phyloP scores from a whole-genome alignment of 2,797 vertebrate genomes.

The Knipowitschia caucasica region DNA sequence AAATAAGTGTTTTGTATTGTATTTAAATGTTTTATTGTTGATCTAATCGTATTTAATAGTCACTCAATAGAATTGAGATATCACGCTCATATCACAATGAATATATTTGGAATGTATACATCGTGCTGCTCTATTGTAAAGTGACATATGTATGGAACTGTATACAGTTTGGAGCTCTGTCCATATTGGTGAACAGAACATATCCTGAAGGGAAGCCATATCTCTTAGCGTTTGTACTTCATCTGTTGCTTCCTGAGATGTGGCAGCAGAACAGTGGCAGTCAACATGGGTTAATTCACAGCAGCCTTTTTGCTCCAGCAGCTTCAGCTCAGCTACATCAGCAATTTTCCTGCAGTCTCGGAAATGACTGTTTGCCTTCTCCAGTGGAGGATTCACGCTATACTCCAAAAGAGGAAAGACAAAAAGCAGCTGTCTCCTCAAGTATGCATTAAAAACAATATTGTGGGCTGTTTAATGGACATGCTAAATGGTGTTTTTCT shows the following conservation, averaged over 20 bases:
- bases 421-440: conserved; percentile 6
- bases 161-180: not conserved
- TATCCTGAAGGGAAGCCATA: not conserved
- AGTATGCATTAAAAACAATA: not conserved
- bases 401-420: conserved; percentile 14
- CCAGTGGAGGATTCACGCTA: conserved; percentile 59
- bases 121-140: no score
- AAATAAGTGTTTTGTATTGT: no score
- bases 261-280: conserved; percentile 23
- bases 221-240: conserved; percentile 7
- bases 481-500: conserved; percentile 4
- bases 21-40: no score
- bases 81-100: no score
- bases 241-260: conserved; percentile 14
- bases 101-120: no score
- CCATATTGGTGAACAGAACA: not conserved
- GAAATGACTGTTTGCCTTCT: conserved; percentile 68
- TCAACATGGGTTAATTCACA: conserved; percentile 63
- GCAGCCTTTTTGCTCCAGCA: conserved; percentile 49
- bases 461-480: not conserved
- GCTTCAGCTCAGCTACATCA: conserved; percentile 66
- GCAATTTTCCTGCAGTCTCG: conserved; percentile 70
- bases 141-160: not conserved
- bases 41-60: no score
- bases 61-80: no score